phyloP scores from a whole-genome alignment of 2,888 invertebrate genomes.

The Anaspis maculata region DNA sequence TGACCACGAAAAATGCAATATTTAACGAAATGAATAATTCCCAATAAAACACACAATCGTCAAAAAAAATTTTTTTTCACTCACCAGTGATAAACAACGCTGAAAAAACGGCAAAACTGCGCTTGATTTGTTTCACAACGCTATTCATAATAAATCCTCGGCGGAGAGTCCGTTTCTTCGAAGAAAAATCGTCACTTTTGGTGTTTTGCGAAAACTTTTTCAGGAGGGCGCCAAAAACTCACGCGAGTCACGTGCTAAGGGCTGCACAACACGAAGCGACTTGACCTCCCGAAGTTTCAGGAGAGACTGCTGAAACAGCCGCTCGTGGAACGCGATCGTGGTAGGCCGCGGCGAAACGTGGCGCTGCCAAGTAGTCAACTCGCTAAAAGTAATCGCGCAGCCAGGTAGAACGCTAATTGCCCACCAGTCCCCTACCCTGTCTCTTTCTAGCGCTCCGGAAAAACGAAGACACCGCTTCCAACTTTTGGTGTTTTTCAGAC shows the following conservation, averaged over 20 bases:
- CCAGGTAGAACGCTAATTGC: too few species aligned
- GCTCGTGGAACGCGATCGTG: not conserved
- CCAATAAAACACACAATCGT: not conserved
- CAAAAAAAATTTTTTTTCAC: too few species aligned
- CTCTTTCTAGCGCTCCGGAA: too few species aligned
- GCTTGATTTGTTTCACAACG: slow-evolving; percentile 27
- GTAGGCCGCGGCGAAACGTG: not conserved
- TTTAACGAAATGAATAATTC: not conserved
- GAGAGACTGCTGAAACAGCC: slow-evolving; percentile 20
- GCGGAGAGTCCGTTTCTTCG: slow-evolving; percentile 5
- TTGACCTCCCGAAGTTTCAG: slow-evolving; percentile 14
- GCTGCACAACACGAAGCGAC: slow-evolving; percentile 12
- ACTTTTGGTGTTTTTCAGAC: too few species aligned
- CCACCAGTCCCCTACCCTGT: too few species aligned
- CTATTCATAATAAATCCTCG: slow-evolving; percentile 25
- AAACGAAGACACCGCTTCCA: too few species aligned
- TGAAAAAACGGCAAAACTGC: slow-evolving; percentile 27
- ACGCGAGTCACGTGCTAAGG: slow-evolving; percentile 23
- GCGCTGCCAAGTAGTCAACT: too few species aligned
- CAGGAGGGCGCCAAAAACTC: too few species aligned
- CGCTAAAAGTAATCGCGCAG: too few species aligned
- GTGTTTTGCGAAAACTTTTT: slow-evolving; percentile 7
- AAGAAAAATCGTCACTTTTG: slow-evolving; percentile 8
- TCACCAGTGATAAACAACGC: slow-evolving; percentile 30
- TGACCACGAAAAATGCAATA: too few species aligned